Percentiles rank a stretch among this genome's conserved stretches.
These are phyloP conservation scores for Sakesphorus luctuosus DNA, from an alignment of 2,113 vertebrate genomes.

Conservation along the genomic window DNA sequence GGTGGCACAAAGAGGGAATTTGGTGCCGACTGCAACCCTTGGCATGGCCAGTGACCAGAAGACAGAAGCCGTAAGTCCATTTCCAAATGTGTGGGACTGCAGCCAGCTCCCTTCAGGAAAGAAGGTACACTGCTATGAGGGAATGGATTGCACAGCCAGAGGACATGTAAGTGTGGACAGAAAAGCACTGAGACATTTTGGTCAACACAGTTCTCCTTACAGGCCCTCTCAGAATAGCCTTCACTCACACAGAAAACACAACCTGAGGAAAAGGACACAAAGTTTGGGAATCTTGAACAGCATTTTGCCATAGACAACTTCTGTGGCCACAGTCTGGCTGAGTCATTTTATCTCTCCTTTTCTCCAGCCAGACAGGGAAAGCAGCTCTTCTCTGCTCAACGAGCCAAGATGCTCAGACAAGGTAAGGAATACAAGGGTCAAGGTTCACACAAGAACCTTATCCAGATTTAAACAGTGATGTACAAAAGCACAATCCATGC, in stretches of 20 bases:
- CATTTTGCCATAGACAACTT: neutral
- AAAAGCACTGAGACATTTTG: neutral
- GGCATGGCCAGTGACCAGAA: neutral
- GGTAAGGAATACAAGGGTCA: neutral
- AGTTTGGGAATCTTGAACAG: neutral
- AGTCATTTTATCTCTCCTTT: neutral
- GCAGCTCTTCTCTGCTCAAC: neutral
- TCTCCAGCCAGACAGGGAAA: neutral
- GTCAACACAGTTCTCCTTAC: neutral
- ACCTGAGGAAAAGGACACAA: neutral
- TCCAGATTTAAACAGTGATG: neutral
- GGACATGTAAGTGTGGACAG: neutral
- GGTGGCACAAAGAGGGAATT: neutral
- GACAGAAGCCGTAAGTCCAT: fast-evolving
- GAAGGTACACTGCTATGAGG: neutral
- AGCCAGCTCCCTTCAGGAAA: neutral
- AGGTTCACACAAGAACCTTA: neutral
- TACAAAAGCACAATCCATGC: neutral
- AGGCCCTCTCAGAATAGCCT: neutral
- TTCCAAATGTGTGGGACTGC: neutral
- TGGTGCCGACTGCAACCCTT: neutral
- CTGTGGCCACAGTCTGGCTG: neutral
- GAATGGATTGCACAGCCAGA: neutral
- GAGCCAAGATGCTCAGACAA: neutral
- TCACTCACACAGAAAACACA: neutral